phyloP scores from a whole-genome alignment of 1,140 invertebrate genomes.

The Nephotettix cincticeps region DNA sequence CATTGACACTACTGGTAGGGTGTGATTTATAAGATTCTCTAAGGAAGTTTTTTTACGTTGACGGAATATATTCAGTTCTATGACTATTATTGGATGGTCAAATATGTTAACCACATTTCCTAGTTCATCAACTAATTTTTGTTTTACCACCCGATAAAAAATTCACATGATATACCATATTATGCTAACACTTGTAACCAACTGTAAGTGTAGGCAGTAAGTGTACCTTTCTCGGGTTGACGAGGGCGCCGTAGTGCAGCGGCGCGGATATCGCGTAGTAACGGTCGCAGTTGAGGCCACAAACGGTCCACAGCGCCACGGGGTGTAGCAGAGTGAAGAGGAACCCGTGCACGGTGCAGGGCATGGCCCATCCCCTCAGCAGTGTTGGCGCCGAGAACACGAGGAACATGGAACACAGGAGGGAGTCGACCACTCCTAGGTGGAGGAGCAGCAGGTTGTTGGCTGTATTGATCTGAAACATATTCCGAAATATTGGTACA shows the following conservation, averaged over 20 bases:
- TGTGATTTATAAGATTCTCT: too few relatives aligned
- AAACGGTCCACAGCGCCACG: conserved; percentile 74
- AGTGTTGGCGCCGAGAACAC: conserved; percentile 52
- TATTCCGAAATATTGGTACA: too few relatives aligned
- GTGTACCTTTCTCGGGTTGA: conserved; percentile 62
- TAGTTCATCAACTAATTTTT: too few relatives aligned
- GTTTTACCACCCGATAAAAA: too few relatives aligned
- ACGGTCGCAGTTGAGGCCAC: conserved; percentile 74
- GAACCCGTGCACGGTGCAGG: conserved; percentile 62
- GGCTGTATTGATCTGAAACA: conserved; percentile 59
- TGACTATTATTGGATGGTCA: too few relatives aligned
- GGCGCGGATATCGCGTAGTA: conserved; percentile 77
- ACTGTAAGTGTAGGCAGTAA: too few relatives aligned
- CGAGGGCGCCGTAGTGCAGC: conserved; percentile 69
- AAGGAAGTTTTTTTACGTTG: too few relatives aligned
- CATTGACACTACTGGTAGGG: too few relatives aligned
- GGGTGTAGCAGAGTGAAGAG: conserved; percentile 70
- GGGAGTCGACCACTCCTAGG: conserved; percentile 64
- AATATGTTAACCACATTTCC: too few relatives aligned
- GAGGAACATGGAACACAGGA: conserved; percentile 62
- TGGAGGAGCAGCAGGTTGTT: conserved; percentile 71
- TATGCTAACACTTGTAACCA: too few relatives aligned
- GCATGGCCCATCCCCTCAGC: conserved; percentile 49
- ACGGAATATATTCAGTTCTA: too few relatives aligned
- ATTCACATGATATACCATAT: too few relatives aligned